These are phyloP conservation scores for Crossaster papposus DNA, from an alignment of 53 echinoderm and acorn worm genomes.

Conservation along the genomic window DNA sequence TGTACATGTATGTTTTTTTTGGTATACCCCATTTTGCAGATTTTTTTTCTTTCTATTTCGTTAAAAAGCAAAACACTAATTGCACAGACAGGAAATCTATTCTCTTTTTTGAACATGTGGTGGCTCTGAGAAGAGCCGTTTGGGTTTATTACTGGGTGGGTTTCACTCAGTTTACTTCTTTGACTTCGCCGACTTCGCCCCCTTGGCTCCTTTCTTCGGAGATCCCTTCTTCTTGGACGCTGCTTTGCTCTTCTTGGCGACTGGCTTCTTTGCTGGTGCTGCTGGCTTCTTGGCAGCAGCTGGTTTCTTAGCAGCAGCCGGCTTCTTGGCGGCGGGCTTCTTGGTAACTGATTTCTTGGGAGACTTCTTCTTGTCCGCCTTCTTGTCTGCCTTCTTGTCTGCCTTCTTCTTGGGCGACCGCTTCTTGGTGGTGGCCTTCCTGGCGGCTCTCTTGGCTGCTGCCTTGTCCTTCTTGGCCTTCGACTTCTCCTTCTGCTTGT, in stretches of 20 bases:
- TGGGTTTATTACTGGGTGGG: not conserved
- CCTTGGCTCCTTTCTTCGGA: constrained; percentile 29
- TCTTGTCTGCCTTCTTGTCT: constrained; percentile 42
- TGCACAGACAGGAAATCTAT: not conserved
- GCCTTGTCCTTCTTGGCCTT: constrained; percentile 29
- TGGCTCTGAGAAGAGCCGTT: constrained; percentile 69
- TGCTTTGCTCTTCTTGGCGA: constrained; percentile 9
- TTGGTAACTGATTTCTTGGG: constrained; percentile 13
- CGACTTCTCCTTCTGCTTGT: constrained; percentile 26
- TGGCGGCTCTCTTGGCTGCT: constrained; percentile 22
- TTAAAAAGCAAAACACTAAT: no score
- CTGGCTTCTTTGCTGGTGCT: not conserved
- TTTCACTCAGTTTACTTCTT: constrained; percentile 9
- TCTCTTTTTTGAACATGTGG: constrained; percentile 55
- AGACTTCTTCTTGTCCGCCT: constrained; percentile 15
- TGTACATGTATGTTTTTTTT: no score
- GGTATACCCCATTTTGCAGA: not conserved
- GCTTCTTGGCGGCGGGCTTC: constrained; percentile 45
- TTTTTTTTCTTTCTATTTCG: not conserved
- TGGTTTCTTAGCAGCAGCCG: constrained; percentile 22
- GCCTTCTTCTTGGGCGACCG: no score
- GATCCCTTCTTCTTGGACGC: constrained; percentile 37
- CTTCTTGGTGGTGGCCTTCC: constrained; percentile 27
- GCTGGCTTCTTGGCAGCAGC: constrained; percentile 8
- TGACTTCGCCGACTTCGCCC: constrained; percentile 34